Evolutionary conservation across 2,888 invertebrate species (phyloP).

Genomic region (Orthosia gracilis): DNA sequence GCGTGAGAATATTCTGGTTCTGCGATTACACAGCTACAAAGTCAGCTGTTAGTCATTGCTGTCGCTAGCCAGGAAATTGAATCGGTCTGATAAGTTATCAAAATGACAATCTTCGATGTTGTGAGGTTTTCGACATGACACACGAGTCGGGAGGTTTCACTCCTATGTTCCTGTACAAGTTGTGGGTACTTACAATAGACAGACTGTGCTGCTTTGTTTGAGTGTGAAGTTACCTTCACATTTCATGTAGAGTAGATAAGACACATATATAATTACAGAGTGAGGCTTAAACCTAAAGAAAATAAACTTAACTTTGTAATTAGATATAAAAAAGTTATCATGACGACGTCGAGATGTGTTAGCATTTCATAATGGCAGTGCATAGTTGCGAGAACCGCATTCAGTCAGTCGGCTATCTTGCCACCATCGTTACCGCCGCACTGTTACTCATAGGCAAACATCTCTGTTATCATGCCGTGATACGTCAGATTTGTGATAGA

Average conservation of each 20-base stretch:
- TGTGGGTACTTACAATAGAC: too few relatives aligned
- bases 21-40: not conserved
- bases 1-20: not conserved
- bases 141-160: not conserved
- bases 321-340: not conserved
- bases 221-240: too few relatives aligned
- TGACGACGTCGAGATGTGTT: not conserved
- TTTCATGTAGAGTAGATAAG: not conserved
- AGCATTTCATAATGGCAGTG: not conserved
- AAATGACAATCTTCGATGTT: not conserved
- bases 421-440: not conserved
- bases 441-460: constrained; percentile 6
- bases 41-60: constrained; percentile 5
- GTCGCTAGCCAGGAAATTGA: constrained; percentile 20
- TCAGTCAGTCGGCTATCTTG: not conserved
- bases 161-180: too few relatives aligned
- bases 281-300: not conserved
- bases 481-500: constrained; percentile 72
- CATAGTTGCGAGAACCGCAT: not conserved
- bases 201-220: not conserved
- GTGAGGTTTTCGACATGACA: not conserved
- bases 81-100: constrained; percentile 7
- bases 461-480: constrained; percentile 34
- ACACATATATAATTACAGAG: too few relatives aligned
- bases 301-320: not conserved